phyloP scores from a whole-genome alignment of 2,888 invertebrate genomes.

The Mesorhabditis sp. region DNA sequence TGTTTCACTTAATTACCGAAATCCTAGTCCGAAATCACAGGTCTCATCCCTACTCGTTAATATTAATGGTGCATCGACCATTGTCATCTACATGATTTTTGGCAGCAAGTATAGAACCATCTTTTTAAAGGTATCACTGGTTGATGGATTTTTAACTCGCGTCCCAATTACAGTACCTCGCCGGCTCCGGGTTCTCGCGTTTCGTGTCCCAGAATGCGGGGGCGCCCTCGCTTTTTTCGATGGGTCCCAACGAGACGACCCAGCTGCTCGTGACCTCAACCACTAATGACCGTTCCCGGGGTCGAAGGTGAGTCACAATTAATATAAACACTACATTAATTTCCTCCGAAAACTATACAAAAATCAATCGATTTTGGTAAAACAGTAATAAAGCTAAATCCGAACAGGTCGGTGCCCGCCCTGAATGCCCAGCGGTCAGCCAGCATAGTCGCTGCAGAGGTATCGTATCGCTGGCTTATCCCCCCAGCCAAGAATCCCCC shows the following conservation, averaged over 20 bases:
- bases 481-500: too few relatives aligned
- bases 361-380: not conserved
- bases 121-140: slow-evolving; percentile 26
- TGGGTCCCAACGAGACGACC: slow-evolving; percentile 3
- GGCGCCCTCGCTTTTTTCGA: not conserved
- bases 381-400: not conserved
- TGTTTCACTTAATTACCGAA: not conserved
- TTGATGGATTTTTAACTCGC: not conserved
- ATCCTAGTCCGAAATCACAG: slow-evolving; percentile 12
- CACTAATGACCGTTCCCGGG: not conserved
- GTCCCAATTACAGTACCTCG: not conserved
- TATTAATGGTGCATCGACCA: slow-evolving; percentile 46
- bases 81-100: slow-evolving; percentile 45
- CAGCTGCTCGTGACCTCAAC: not conserved
- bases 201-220: not conserved
- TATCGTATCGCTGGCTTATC: not conserved
- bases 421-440: not conserved
- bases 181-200: not conserved
- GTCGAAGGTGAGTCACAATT: not conserved
- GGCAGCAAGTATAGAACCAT: slow-evolving; percentile 44
- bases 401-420: not conserved
- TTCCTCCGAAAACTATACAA: not conserved
- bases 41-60: slow-evolving; percentile 43
- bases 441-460: not conserved
- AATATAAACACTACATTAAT: not conserved